Evolutionary conservation across 2,797 vertebrate genomes (phyloP), one percentile per base, ranked within the genome.

Genomic region (Podarcis siculus): DNA sequence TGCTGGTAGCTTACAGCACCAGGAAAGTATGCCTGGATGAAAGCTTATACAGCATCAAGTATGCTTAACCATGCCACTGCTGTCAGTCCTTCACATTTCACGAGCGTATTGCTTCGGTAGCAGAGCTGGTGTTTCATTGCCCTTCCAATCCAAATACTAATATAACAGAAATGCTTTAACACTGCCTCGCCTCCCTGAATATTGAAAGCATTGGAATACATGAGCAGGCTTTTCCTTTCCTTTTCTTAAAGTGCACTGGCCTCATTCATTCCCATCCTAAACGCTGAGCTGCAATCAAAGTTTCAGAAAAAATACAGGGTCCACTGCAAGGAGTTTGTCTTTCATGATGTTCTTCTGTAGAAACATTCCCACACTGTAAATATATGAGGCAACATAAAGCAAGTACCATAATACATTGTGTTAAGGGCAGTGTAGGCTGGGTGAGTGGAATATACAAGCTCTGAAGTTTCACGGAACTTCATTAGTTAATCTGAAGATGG

Each of bases 11-110:
- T 94, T 94, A 94, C 81, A 91, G 58, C 90, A 95, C 58, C 55
- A 91, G 92, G 83, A 93, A 95, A 94, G 81, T 94, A 93, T 90
- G 83, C 77, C 89, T 91, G 89, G 5, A 37, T 94, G 92, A 94
- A 94, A 95, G 91, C 86, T 84, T 93, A 90, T 80, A 92, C 15
- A 90, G 84, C 37, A 45, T 83, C 80, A 92, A 91, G 27, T 84
- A 92, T 91, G 82, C 84, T 42, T 81, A 77, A 84, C 82, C 86
- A 76, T 84, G 30, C 85, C 73, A 87, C 58, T 0, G 0, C 69
- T 83, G 30, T 42, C 91, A 89, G 30, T 82, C 35, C 27, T 86
- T 39, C 89, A n/a, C 75, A 85, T 91, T 91, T 86, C 73, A 66
- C 25, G 83, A 87, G 73, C 66, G 79, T 87, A 77, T 37, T 90